phyloP scores from a whole-genome alignment of 1,140 invertebrate species.

The Drosophila orena region DNA sequence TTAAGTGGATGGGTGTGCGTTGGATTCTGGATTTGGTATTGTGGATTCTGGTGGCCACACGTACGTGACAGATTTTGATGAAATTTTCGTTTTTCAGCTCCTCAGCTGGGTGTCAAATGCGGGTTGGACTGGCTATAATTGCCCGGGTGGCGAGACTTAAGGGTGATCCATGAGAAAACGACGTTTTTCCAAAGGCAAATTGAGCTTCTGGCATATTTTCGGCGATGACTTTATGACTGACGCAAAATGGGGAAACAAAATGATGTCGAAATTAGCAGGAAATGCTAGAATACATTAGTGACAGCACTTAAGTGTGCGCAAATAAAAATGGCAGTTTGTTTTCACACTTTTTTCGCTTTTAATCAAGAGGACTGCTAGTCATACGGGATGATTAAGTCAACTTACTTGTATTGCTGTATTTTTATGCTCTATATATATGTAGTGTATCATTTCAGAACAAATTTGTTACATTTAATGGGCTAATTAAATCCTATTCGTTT shows the following conservation, averaged over 20 bases:
- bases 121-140: constrained; percentile 57
- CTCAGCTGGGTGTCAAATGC: constrained; percentile 33
- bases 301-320: neutral
- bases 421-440: no score
- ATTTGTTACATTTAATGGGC: constrained; percentile 6
- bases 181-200: constrained; percentile 18
- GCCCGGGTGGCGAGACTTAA: constrained; percentile 4
- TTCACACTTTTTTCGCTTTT: neutral
- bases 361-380: neutral
- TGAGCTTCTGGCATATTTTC: constrained; percentile 21
- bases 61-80: constrained; percentile 77
- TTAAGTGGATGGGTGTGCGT: constrained; percentile 57
- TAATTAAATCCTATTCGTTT: constrained; percentile 2
- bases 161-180: constrained; percentile 9
- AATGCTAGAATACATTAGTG: constrained; percentile 1
- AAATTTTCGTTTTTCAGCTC: constrained; percentile 52
- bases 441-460: neutral
- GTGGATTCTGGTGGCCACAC: constrained; percentile 27
- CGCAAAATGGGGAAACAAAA: constrained; percentile 1
- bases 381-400: no score
- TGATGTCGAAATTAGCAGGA: constrained; percentile 32
- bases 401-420: no score
- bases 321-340: constrained; percentile 8
- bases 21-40: constrained; percentile 7
- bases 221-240: constrained; percentile 10